Conservation (phyloP, 2,888 invertebrate genomes). For the Mantis religiosa region DNA sequence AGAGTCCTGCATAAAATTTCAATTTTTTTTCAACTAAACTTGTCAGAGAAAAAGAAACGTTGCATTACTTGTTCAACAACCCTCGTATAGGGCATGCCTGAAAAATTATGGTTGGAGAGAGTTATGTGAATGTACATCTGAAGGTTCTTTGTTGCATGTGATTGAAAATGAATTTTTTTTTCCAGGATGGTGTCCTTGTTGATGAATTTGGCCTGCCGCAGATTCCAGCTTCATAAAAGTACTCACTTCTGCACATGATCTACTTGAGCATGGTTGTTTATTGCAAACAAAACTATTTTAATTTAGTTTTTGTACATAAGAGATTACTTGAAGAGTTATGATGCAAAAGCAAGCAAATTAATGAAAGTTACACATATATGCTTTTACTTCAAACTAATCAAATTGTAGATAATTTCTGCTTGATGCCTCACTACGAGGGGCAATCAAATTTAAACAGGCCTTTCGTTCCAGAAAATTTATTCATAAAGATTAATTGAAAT, state of each 20-base stretch:
- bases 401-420: background rate
- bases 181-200: constrained; percentile 82
- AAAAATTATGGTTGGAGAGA: no score
- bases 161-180: constrained; percentile 28
- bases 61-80: no score
- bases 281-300: background rate
- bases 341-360: background rate
- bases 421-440: background rate
- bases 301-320: background rate
- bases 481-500: no score
- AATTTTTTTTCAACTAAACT: no score
- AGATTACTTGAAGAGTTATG: background rate
- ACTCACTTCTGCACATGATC: background rate
- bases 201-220: constrained; percentile 98
- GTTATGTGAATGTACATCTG: no score
- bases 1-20: no score
- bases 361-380: background rate
- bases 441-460: no score
- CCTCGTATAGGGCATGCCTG: no score
- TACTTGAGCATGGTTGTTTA: background rate
- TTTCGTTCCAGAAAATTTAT: no score
- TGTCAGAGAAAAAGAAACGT: no score
- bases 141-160: background rate
- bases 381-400: background rate
- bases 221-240: constrained; percentile 59